These are phyloP conservation scores for Zoanthus sansibaricus DNA, from an alignment of 92 coral and sea anemone genomes.

Conservation along the genomic window DNA sequence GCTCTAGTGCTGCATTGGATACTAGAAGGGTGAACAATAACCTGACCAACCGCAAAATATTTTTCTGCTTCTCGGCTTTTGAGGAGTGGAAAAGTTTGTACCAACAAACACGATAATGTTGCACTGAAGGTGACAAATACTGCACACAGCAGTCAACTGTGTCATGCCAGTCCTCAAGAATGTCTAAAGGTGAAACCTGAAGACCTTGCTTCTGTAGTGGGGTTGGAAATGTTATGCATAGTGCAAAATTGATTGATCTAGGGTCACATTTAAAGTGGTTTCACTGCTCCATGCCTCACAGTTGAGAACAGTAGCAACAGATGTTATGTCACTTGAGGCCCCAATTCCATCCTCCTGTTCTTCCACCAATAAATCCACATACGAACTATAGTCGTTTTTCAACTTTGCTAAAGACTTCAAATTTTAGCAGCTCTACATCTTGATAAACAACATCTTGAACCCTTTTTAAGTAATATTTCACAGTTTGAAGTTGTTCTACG, in stretches of 20 bases:
- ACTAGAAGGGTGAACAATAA: slow-evolving; percentile 54
- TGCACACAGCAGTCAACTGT: no score
- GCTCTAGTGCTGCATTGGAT: slow-evolving; percentile 49
- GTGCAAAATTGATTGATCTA: slow-evolving; percentile 1
- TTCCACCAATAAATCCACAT: slow-evolving; percentile 29
- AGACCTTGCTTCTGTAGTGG: slow-evolving; percentile 59
- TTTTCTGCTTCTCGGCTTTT: slow-evolving; percentile 50
- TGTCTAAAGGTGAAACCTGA: slow-evolving; percentile 32
- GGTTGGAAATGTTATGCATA: slow-evolving; percentile 45
- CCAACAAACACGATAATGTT: no score
- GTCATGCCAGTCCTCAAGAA: no score
- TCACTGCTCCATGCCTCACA: slow-evolving; percentile 42
- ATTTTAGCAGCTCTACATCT: slow-evolving; percentile 31
- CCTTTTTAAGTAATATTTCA: slow-evolving; percentile 42
- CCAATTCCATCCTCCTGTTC: slow-evolving; percentile 51
- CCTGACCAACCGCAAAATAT: slow-evolving; percentile 48
- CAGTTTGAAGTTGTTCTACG: slow-evolving; percentile 43
- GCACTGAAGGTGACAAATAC: not conserved
- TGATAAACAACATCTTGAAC: slow-evolving; percentile 56
- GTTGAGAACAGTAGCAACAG: slow-evolving; percentile 42
- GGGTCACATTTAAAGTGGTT: slow-evolving; percentile 25
- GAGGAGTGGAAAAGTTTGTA: slow-evolving; percentile 29
- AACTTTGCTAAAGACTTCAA: slow-evolving; percentile 34
- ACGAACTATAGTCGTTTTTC: slow-evolving; percentile 35
- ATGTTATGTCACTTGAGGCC: slow-evolving; percentile 46